Percentiles rank a stretch among this genome's conserved stretches.
phyloP scores from a whole-genome alignment of 35 echinoderm and acorn worm species.

The Apostichopus parvimensis region DNA sequence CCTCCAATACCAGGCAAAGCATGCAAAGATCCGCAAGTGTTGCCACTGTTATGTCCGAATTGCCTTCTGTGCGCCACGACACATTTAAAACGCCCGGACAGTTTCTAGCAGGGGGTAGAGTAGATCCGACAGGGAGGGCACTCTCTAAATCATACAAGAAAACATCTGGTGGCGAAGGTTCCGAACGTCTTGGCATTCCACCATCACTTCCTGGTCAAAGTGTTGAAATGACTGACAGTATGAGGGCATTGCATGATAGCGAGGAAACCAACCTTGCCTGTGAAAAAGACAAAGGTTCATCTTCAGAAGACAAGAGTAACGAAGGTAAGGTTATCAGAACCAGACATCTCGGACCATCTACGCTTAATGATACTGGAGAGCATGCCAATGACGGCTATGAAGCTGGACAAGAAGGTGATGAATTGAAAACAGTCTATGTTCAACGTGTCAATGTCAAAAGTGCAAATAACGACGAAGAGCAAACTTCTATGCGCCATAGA shows the following conservation, averaged over 20 bases:
- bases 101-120: conserved; percentile 20
- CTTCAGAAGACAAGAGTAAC: background rate
- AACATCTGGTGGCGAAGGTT: background rate
- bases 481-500: background rate
- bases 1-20: background rate
- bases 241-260: background rate
- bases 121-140: conserved; percentile 17
- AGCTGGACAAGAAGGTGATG: background rate
- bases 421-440: conserved; percentile 10
- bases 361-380: background rate
- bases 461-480: background rate
- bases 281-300: background rate
- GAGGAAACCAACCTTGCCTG: background rate
- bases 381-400: conserved; percentile 13
- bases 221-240: conserved; percentile 24
- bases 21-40: conserved; percentile 20
- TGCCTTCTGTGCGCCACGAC: conserved; percentile 28
- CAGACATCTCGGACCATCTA: background rate
- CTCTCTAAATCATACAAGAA: conserved; percentile 35
- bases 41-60: conserved; percentile 27
- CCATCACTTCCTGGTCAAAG: conserved; percentile 15
- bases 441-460: conserved; percentile 18
- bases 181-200: background rate
- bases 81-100: conserved; percentile 8
- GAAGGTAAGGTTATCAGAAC: background rate